Evolutionary conservation across 2,113 vertebrate species (phyloP).

Genomic region (Mionectes macconnelli): DNA sequence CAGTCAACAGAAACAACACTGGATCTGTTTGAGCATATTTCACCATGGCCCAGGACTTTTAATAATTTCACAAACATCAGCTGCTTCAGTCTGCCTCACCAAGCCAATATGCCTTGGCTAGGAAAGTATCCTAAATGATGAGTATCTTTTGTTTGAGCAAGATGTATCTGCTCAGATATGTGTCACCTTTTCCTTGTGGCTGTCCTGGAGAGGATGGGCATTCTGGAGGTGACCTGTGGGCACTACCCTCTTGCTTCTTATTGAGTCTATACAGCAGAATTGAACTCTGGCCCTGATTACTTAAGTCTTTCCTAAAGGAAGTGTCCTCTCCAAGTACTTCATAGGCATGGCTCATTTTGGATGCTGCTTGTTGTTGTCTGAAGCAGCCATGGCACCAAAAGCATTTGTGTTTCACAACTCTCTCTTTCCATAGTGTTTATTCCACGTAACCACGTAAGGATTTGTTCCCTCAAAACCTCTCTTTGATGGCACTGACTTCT

Average conservation of each 20-base stretch:
- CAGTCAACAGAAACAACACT: neutral
- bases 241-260: neutral
- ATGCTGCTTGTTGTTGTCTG: neutral
- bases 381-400: neutral
- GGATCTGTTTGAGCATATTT: neutral
- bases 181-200: neutral
- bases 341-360: neutral
- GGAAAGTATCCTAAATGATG: neutral
- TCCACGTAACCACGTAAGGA: neutral
- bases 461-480: neutral
- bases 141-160: neutral
- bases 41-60: neutral
- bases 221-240: neutral
- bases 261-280: neutral
- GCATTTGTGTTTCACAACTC: neutral
- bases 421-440: neutral
- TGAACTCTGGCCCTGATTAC: neutral
- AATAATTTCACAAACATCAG: neutral
- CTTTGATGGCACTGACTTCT: neutral
- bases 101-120: neutral
- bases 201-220: neutral
- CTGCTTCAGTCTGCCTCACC: neutral
- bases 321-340: neutral
- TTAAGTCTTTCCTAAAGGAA: neutral
- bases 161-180: fast-evolving